A percentile compares a stretch with the other conserved stretches of the same genome.
Evolutionary conservation across 2,888 invertebrate genomes (phyloP).

Genomic region (Smittia aterrima): DNA sequence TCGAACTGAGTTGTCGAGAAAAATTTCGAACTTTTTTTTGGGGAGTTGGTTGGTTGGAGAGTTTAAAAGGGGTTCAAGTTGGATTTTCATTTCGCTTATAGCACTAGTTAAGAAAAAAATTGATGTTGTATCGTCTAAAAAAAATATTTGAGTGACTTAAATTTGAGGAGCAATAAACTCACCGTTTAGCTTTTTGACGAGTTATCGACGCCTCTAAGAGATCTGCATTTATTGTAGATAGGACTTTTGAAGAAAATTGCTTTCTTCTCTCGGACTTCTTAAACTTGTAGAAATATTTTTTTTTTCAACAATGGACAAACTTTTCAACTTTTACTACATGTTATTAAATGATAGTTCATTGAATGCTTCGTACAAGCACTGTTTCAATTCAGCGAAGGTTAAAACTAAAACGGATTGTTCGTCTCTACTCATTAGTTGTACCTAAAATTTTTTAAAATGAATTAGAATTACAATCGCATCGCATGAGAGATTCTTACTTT

Average conservation of each 20-base stretch:
- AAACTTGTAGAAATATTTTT: neutral
- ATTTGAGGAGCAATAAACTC: too few relatives aligned
- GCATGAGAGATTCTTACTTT: constrained; percentile 60
- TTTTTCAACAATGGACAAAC: neutral
- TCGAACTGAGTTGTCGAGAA: neutral
- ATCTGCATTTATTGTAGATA: too few relatives aligned
- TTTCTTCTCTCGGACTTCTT: too few relatives aligned
- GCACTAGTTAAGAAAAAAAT: too few relatives aligned
- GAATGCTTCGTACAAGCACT: constrained; percentile 91
- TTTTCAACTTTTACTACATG: constrained; percentile 19
- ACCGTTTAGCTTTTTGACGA: too few relatives aligned
- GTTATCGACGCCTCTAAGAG: too few relatives aligned
- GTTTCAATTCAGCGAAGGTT: constrained; percentile 91
- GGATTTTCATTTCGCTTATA: too few relatives aligned
- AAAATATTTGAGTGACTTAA: too few relatives aligned
- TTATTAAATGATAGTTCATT: constrained; percentile 63
- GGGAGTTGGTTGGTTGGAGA: neutral
- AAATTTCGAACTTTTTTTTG: neutral
- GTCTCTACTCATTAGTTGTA: constrained; percentile 93
- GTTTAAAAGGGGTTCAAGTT: too few relatives aligned
- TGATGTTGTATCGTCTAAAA: too few relatives aligned
- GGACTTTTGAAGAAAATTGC: too few relatives aligned
- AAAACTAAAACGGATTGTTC: constrained; percentile 96
- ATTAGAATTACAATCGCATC: neutral
- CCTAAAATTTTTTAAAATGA: constrained; percentile 60